Evolutionary conservation across 2,888 invertebrate species (phyloP), one percentile per base, ranked within the genome.

Genomic region (Cyaniris semiargus): DNA sequence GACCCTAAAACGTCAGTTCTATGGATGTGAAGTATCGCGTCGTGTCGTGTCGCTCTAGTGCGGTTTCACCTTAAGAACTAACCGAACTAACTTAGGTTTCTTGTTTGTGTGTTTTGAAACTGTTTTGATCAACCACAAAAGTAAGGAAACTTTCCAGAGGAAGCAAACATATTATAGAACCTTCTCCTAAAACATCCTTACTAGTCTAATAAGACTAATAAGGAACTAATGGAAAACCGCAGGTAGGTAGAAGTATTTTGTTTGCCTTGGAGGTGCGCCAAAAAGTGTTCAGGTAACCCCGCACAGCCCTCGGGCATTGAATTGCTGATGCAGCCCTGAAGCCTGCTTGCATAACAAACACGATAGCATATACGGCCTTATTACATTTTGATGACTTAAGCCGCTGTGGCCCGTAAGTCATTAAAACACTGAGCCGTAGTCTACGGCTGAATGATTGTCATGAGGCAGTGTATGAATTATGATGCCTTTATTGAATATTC

Each of bases 261-360:
- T 66, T 66, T 31, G 27, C 15, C 23, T 27, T 66, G 66, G 66
- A 66, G 15, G 31, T 66, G 27, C 0, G 66, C 66, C 66, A 66
- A 31, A 66, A 66, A 60, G 7, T 23, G 7, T 13, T 23, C 66
- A 66, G 66, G 66, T 66, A 31, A 66, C 66, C 31, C 31, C 66
- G 31, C 5, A 13, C 13, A 31, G 66, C 66, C 66, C 27, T 66
- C 5, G 27, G 66, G 27, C 66, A 27, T 66, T 27, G 66, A 66
- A 66, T 31, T 66, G 66, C 66, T 66, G 66, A 66, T 31, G 66
- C 66, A 27, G 31, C 66, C 18, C 66, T 66, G 66, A 66, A 66
- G 27, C 15, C 23, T 60, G 60, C 66, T 66, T 31, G 66, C 66
- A 66, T 66, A 18, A 66, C 66, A 66, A 13, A 66, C 13, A 23